Evolutionary conservation across 2,113 vertebrate species (phyloP), one percentile per base, ranked within the genome.

Genomic region (Craseonycteris thonglongyai): DNA sequence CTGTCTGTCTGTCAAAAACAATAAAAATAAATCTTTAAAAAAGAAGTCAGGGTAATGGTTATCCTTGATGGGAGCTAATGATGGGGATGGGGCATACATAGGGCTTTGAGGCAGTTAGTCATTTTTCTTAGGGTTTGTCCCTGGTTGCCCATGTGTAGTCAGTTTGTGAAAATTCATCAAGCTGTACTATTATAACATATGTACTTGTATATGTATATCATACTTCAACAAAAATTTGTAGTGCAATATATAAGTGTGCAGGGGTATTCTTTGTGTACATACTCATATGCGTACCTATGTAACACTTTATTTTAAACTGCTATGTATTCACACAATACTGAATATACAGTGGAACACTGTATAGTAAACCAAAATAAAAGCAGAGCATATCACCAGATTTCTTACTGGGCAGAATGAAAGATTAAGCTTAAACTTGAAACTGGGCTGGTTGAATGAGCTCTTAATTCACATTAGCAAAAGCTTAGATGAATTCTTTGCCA

Each of bases 401-500:
- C 58, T 93, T 87, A 66, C 42, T 45, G 38, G 6, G 12, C 61
- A 89, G 24, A 78, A 74, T 24, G 56, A 91, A 93, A 58, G 21
- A 63, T 89, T 58, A 91, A 81, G 35, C 58, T 86, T 87, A 69
- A 91, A 94, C 69, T 87, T 89, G 87, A 87, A 93, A 87, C n/a
- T 75, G 74, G 68, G n/a, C 40, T 63, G 10, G 81, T 69, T 76
- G 56, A 93, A 93, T 51, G 35, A 95, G 18, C 35, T 88, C 65
- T 80, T 82, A 59, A 94, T 87, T 84, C 80, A 24, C 40, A 84
- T 42, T 59, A 90, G 59, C 80, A 76, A 87, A 90, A 83, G 35
- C 65, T 83, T 82, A 80, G 45, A 40, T 54, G 56, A 93, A 80
- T 86, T 71, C 65, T 72, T 95, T 92, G 24, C 76, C 49, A 26